phyloP scores from a whole-genome alignment of 2,888 invertebrate species.

The Coremacera marginata region DNA sequence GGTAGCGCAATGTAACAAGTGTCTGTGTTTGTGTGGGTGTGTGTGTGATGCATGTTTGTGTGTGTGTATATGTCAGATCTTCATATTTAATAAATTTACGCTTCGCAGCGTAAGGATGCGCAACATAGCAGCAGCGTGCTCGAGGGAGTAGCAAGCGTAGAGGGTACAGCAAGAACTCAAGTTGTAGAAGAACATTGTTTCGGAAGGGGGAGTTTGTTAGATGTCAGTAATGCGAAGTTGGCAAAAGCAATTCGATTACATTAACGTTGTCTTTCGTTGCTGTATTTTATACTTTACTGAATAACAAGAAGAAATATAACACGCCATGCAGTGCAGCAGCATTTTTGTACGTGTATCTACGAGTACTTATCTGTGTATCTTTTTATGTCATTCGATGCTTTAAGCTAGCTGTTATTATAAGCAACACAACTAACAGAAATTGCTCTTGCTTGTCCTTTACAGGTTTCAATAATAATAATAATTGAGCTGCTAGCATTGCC shows the following conservation, averaged over 20 bases:
- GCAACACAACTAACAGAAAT: no score
- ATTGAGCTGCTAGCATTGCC: neutral
- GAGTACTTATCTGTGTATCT: neutral
- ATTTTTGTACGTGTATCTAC: neutral
- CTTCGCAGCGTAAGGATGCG: slow-evolving; percentile 13
- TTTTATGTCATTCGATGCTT: neutral
- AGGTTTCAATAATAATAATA: neutral
- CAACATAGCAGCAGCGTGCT: neutral
- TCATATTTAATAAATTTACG: slow-evolving; percentile 38
- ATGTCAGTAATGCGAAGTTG: neutral
- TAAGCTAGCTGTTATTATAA: neutral
- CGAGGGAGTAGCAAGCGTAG: neutral
- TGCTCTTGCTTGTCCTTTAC: neutral
- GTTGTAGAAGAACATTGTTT: neutral
- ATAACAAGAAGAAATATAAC: neutral
- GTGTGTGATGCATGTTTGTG: slow-evolving; percentile 10
- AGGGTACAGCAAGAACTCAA: neutral
- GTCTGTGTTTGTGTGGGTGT: slow-evolving; percentile 16
- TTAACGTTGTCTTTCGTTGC: slow-evolving; percentile 7
- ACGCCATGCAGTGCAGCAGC: neutral
- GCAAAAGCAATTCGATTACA: slow-evolving; percentile 31
- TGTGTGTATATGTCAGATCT: slow-evolving; percentile 20
- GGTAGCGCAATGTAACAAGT: slow-evolving; percentile 25
- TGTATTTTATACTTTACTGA: no score
- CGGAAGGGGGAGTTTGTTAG: neutral